Percentiles rank a stretch among this genome's conserved stretches.
These are phyloP conservation scores for Poeciliopsis infans DNA, from an alignment of 2,797 vertebrate genomes.

Conservation along the genomic window DNA sequence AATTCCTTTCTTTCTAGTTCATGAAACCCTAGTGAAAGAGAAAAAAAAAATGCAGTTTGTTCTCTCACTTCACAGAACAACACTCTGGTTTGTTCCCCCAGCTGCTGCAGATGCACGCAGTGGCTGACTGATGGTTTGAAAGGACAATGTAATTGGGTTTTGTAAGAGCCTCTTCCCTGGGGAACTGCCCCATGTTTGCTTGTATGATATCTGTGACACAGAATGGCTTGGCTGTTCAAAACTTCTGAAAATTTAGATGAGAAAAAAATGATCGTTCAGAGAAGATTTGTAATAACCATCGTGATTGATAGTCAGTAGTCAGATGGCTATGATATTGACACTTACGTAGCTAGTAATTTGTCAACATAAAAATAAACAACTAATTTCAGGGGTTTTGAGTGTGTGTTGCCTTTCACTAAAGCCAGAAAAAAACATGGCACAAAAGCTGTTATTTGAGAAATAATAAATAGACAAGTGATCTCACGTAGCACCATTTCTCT, in stretches of 20 bases:
- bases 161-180: constrained; percentile 51
- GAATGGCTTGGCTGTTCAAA: constrained; percentile 57
- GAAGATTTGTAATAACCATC: constrained; percentile 26
- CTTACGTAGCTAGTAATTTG: constrained; percentile 6
- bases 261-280: constrained; percentile 32
- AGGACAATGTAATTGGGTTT: constrained; percentile 72
- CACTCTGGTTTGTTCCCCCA: constrained; percentile 45
- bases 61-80: constrained; percentile 60
- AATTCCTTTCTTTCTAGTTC: constrained; percentile 38
- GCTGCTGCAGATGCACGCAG: constrained; percentile 53
- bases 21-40: constrained; percentile 28
- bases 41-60: constrained; percentile 28
- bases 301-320: neutral
- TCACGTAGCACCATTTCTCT: neutral
- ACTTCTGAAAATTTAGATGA: constrained; percentile 58
- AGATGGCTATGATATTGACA: constrained; percentile 4
- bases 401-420: constrained; percentile 27
- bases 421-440: neutral
- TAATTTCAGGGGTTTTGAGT: constrained; percentile 10
- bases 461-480: neutral
- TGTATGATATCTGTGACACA: constrained; percentile 63
- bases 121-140: constrained; percentile 68
- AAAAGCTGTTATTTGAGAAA: constrained; percentile 14
- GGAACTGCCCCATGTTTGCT: constrained; percentile 49
- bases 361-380: constrained; percentile 28